Base-by-base conservation (phyloP, 2,888 invertebrate species). In the Invenusta paracnida region DNA sequence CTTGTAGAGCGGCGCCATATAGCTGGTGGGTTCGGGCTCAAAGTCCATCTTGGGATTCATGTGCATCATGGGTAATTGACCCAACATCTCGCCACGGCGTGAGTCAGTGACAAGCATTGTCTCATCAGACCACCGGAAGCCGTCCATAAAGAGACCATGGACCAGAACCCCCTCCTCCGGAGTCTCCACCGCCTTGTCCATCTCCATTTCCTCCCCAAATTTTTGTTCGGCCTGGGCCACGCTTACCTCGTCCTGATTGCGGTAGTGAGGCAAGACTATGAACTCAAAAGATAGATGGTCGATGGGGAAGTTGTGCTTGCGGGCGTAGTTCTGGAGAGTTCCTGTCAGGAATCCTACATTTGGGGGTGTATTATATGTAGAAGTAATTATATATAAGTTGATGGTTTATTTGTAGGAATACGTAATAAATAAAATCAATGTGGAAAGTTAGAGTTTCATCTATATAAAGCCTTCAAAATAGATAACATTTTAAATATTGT, bases 31-130 rank as follows among this genome's bases (percentile, higher is more conserved):
- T 83, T 89, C 88, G 0, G 89, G 93, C 79, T 93, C 92, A 87
- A 93, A 94, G 88, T 91, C 91, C 90, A 91, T 91, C 84, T 88
- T 88, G 0, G 95, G 95, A 87, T 93, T 91, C 90, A 95, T 93
- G 91, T 93, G 93, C 87, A 94, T 90, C 67, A 94, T 94, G 86
- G 95, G 95, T 87, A 95, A 91, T 0, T 94, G 92, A 0, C 95
- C 94, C 91, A 94, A 94, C 93, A 95, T 94, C 92, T 95, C 94
- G 85, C 95, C 95, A 93, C 90, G 87, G 89, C 91, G 87, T 0
- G 91, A 89, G 87, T 91, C 91, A 0, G 88, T 89, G 25, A 91
- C 88, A 25, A 87, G 86, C 89, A 89, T 89, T 0, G 87, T 87
- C 13, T 90, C 89, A 86, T 89, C 89, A 86, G 91, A 89, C 91